Percentiles rank a stretch among this genome's conserved stretches.
These are phyloP conservation scores for Acrobasis consociella DNA, from an alignment of 2,888 invertebrate species.

Conservation along the genomic window DNA sequence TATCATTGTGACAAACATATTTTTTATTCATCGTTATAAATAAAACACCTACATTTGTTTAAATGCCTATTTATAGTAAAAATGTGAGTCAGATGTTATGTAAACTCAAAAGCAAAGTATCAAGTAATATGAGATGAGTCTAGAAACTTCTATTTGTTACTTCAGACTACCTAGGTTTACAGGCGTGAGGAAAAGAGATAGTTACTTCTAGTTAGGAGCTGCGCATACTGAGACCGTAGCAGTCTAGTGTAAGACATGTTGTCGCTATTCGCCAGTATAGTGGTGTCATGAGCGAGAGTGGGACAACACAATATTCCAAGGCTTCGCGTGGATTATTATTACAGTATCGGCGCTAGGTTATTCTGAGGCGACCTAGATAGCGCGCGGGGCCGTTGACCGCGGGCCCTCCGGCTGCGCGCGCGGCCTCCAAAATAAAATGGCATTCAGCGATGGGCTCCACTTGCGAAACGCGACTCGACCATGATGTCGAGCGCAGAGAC, in stretches of 20 bases:
- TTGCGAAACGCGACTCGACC: conserved; percentile 77
- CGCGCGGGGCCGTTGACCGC: conserved; percentile 80
- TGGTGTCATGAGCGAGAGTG: conserved; percentile 64
- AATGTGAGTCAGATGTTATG: conserved; percentile 48
- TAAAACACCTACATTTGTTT: conserved; percentile 22
- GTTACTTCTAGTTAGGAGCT: conserved; percentile 54
- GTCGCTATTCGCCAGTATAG: conserved; percentile 56
- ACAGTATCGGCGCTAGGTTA: conserved; percentile 83
- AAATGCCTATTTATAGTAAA: conserved; percentile 35
- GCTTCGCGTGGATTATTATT: conserved; percentile 76
- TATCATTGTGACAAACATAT: no score
- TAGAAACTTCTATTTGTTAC: conserved; percentile 53
- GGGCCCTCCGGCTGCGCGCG: conserved; percentile 76
- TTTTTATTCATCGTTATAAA: no score
- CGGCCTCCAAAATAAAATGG: conserved; percentile 82
- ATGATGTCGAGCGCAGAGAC: conserved; percentile 62
- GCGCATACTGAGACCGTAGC: conserved; percentile 52
- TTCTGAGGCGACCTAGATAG: conserved; percentile 82
- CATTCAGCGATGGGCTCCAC: conserved; percentile 80
- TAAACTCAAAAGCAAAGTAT: conserved; percentile 43
- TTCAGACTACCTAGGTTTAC: conserved; percentile 46
- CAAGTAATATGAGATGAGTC: conserved; percentile 42
- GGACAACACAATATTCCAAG: conserved; percentile 69
- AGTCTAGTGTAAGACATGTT: conserved; percentile 64
- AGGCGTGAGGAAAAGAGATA: conserved; percentile 65